These are phyloP conservation scores for Melierax canorus DNA, from an alignment of 2,113 vertebrate genomes.

Conservation along the genomic window DNA sequence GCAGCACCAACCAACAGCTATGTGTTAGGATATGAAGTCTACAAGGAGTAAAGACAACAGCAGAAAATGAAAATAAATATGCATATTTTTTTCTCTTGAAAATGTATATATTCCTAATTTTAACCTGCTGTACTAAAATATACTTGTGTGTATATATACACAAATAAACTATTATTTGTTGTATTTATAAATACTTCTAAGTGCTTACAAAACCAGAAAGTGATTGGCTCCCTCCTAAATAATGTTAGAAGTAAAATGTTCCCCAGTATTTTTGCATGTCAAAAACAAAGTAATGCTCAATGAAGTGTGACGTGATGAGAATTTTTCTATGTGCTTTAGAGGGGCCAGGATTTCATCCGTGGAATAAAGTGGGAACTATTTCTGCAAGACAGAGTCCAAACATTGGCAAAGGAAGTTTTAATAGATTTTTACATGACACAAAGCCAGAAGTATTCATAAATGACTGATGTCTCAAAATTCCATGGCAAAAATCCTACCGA, in stretches of 20 bases:
- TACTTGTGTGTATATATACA: not conserved
- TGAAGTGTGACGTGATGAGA: constrained; percentile 34
- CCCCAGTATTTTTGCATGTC: not conserved
- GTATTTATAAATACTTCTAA: not conserved
- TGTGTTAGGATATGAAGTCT: not conserved
- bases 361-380: constrained; percentile 30
- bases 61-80: not conserved
- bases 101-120: not conserved
- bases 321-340: not conserved
- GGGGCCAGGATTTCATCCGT: not conserved
- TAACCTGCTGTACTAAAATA: not conserved
- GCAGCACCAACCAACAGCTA: not conserved
- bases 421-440: constrained; percentile 46
- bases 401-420: constrained; percentile 49
- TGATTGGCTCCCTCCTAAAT: not conserved
- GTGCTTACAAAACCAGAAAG: not conserved
- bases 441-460: constrained; percentile 42
- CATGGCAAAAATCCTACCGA: not conserved
- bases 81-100: not conserved
- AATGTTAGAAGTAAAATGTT: not conserved
- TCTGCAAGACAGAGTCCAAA: constrained; percentile 46
- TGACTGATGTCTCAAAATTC: constrained; percentile 46
- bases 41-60: not conserved
- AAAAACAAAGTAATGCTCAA: not conserved
- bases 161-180: not conserved